phyloP scores from a whole-genome alignment of 2,888 invertebrate species.

The Acanthosepion lycidas region DNA sequence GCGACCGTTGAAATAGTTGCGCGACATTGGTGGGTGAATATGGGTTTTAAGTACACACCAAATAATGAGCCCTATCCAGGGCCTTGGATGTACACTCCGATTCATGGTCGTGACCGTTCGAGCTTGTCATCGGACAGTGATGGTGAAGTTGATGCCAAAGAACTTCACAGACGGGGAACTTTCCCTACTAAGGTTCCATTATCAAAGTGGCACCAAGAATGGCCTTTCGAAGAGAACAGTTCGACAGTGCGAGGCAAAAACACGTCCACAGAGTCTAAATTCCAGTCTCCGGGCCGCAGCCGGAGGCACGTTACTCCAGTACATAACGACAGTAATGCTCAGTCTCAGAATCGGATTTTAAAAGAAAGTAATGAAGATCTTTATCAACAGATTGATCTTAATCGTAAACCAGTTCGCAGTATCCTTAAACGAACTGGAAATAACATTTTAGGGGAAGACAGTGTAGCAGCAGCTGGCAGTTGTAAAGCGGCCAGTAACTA shows the following conservation, averaged over 20 bases:
- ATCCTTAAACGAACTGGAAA: conserved; percentile 65
- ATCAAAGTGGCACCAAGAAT: conserved; percentile 53
- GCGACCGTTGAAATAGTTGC: conserved; percentile 96
- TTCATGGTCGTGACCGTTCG: conserved; percentile 45
- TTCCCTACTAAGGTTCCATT: conserved; percentile 57
- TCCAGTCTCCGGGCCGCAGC: conserved; percentile 6
- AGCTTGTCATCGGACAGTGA: conserved; percentile 63
- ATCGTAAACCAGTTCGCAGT: conserved; percentile 66
- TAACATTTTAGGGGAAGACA: conserved; percentile 47
- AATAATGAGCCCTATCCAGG: conserved; percentile 61
- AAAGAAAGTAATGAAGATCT: conserved; percentile 43
- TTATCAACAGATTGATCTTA: conserved; percentile 65
- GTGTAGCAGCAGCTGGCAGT: conserved; percentile 66
- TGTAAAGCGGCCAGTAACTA: conserved; percentile 65
- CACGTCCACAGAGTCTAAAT: not conserved
- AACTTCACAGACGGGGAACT: conserved; percentile 51
- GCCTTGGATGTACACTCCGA: conserved; percentile 57
- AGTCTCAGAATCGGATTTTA: not conserved
- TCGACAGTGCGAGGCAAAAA: conserved; percentile 47
- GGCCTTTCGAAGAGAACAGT: conserved; percentile 50
- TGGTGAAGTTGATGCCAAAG: conserved; percentile 55
- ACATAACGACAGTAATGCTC: not conserved
- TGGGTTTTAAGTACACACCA: conserved; percentile 66
- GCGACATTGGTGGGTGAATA: conserved; percentile 96
- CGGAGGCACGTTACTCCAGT: not conserved